Base-by-base conservation (phyloP, 2,888 invertebrate species). In the Leucophenga maculata region DNA sequence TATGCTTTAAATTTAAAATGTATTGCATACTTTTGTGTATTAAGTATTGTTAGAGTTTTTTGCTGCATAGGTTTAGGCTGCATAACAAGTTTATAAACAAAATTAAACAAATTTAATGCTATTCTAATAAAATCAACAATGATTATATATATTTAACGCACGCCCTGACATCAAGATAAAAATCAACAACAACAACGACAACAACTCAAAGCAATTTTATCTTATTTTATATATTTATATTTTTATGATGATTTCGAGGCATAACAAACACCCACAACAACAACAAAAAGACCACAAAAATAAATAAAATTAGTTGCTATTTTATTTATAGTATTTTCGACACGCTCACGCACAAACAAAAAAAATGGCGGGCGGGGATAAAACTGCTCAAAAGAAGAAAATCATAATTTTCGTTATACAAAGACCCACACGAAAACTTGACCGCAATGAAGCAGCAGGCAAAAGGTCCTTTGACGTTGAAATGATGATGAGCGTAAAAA, bases 241-340 rank as follows among this genome's bases (percentile, higher is more conserved):
- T 75, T 71, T 59, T 55, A 20, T 65, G 50, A 48, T 65, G 65
- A 26, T 50, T 39, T 39, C 62, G 4, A 32, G 44, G 31, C 16
- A 39, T n/a, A 18, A 50, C 55, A 69, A 62, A 14, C 20, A 50
- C 52, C 50, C 32, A 55, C 39, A 70, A 57, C 62, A 67, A 71
- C 20, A 70, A 69, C 62, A 65, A 65, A n/a, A 60, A 64, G n/a
- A n/a, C 14, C 65, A 50, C 48, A 55, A 67, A 55, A 74, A 80
- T 84, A 85, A 84, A 85, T 81, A 83, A 85, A 85, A 84, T 84
- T 84, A 85, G 81, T 83, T 81, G 77, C 75, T 78, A 78, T 79
- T 84, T 83, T 84, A 83, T 83, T 83, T 84, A 84, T 80, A 76
- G 71, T 70, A 52, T 69, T 72, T 73, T 72, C 70, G 44, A 50